These are phyloP conservation scores for Columba livia DNA, from an alignment of 2,113 vertebrate genomes.

Conservation along the genomic window DNA sequence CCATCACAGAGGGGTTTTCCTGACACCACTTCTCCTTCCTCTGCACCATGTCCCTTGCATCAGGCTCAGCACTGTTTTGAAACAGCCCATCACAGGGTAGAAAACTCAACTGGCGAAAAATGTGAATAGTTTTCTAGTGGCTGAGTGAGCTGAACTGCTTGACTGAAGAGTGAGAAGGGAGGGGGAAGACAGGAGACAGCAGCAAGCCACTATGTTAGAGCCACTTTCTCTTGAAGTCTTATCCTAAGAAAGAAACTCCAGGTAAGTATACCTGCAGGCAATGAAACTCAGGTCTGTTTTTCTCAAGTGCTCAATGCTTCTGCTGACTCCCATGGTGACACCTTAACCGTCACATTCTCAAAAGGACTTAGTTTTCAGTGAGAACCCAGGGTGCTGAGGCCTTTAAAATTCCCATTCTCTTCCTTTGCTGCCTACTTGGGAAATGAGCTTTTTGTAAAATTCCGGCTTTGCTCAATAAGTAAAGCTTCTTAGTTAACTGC, in stretches of 20 bases:
- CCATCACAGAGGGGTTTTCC: background rate
- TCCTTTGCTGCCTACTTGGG: conserved; percentile 36
- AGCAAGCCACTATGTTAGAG: conserved; percentile 41
- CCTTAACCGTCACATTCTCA: conserved; percentile 50
- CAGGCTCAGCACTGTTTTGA: background rate
- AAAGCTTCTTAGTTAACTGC: conserved; percentile 46
- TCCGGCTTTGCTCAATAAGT: conserved; percentile 37
- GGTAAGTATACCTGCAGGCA: conserved; percentile 66
- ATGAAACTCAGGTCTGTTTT: conserved; percentile 54
- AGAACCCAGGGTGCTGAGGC: conserved; percentile 62
- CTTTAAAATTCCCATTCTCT: conserved; percentile 39
- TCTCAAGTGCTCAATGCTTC: conserved; percentile 51
- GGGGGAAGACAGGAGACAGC: conserved; percentile 23
- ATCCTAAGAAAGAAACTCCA: conserved; percentile 57
- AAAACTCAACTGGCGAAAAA: background rate
- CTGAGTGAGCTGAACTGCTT: conserved; percentile 17
- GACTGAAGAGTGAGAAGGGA: conserved; percentile 40
- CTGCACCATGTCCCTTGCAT: background rate
- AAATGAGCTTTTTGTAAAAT: conserved; percentile 58
- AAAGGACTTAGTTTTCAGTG: conserved; percentile 57
- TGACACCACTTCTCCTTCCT: background rate
- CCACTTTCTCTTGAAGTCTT: conserved; percentile 65
- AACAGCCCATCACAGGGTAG: background rate
- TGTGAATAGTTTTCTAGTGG: background rate
- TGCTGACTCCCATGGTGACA: conserved; percentile 52